Evolutionary conservation across 2,797 vertebrate genomes (phyloP), one percentile per base, ranked within the genome.

Genomic region (Nannoperca australis): DNA sequence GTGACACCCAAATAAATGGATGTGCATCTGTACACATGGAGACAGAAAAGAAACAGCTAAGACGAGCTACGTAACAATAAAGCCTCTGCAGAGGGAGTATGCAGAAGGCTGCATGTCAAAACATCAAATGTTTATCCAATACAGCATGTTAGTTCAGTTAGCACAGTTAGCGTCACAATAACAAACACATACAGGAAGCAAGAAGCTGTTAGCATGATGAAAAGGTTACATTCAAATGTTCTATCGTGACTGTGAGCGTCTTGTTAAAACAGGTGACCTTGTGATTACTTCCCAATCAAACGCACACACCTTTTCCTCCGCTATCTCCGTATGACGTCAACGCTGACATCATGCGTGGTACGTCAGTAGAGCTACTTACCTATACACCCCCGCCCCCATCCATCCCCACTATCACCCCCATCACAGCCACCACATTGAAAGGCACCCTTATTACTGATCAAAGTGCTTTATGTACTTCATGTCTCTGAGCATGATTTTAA

Each of bases 191-290:
- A 53, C 6, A 36, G 14, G 50, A 68, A 24, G 5, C 10, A 18
- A 47, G 36, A 30, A 61, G 17, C 18, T 44, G 18, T 50, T 30
- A n/a, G 12, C 27, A 56, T 6, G 4, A 38, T 10, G 12, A 30
- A 74, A 62, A 54, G 8, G 34, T 54, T 32, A 18, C 8, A 66
- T 56, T 73, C 6, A 30, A 27, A 70, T 30, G 12, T 45, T 73
- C 24, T 50, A 2, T 7, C 30, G 11, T 2, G 44, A 50, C 32
- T 20, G 15, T 13, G 20, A 55, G 30, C 7, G 2, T 55, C 59
- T 64, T 36, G 73, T 69, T 61, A 65, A 84, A 84, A 74, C 66
- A 72, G 76, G 42, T 79, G 82, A 89, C 86, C 87, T 89, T 82
- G 74, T 79, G 53, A 83, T 81, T 51, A 42, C 51, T 60, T 77